Conservation (phyloP, 92 coral and sea anemone species). For the Porites lobata region DNA sequence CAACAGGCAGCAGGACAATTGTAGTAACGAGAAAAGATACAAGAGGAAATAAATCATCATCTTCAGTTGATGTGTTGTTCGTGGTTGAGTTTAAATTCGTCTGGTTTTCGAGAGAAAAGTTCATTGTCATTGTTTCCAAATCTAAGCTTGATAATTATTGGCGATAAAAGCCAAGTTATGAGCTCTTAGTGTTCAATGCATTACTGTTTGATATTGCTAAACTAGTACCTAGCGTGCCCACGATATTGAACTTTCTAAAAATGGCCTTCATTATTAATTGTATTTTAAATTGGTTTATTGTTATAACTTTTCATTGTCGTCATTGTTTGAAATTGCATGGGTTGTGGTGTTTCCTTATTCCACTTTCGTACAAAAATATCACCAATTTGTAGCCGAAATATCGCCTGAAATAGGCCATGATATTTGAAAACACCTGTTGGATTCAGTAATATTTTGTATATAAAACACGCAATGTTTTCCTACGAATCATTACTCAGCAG, state of each 20-base stretch:
- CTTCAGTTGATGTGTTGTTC: neutral
- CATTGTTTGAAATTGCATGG: neutral
- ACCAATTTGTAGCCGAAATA: neutral
- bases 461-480: too few relatives aligned
- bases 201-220: neutral
- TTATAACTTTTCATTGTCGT: neutral
- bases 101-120: neutral
- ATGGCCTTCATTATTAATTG: too few relatives aligned
- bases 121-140: neutral
- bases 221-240: neutral
- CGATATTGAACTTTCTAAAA: neutral
- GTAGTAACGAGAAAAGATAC: neutral
- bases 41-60: neutral
- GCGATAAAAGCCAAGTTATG: neutral
- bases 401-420: too few relatives aligned
- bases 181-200: neutral
- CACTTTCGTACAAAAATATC: neutral
- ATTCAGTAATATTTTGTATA: too few relatives aligned
- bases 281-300: neutral
- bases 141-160: neutral
- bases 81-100: neutral
- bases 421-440: too few relatives aligned
- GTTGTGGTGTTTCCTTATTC: neutral
- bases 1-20: constrained; percentile 14
- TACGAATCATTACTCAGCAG: neutral